Evolutionary conservation across 2,888 invertebrate species (phyloP), one percentile per base, ranked within the genome.

Genomic region (Zygogramma bicolorata): DNA sequence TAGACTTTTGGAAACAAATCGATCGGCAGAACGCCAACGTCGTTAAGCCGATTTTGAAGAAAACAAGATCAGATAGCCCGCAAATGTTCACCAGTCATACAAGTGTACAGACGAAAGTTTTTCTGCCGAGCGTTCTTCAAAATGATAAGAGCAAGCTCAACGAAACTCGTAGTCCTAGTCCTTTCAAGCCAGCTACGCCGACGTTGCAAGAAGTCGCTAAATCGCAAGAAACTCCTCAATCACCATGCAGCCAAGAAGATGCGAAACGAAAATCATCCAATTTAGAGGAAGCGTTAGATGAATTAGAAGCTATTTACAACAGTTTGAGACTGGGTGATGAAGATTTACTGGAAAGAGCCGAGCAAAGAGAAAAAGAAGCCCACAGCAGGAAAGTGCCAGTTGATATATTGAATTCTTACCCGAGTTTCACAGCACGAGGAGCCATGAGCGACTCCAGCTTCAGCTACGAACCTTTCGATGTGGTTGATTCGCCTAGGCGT

Each of bases 291-390:
- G 97, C 97, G 65, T 89, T 97, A 25, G 93, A 93, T 81, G 97
- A 97, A 86, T 86, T 97, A 68, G 97, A 97, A 88, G 94, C 94
- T n/a, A 96, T 97, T 83, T 95, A 95, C 84, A 94, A 95, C 80
- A 96, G 95, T 81, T 89, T 97, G 69, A 92, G 93, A n/a, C 88
- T 96, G 63, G 94, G 93, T 0, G 96, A 96, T 83, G 94, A 95
- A 85, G 94, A 95, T 87, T 89, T 95, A 70, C 85, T 95, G 65
- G 95, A 95, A 83, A 89, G 94, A 82, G 95, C 95, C 10, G 94
- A 95, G 85, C 90, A 93, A 71, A 89, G 94, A 71, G 94, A 92
- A 81, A 84, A 88, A 57, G 88, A 88, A 53, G 84, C 85, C 2
- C 82, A 84, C 79, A 80, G 80, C 3, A 79, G 85, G 65, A 83